Evolutionary conservation across 2,888 invertebrate genomes (phyloP), one percentile per base, ranked within the genome.

Genomic region (Pyrrhia umbra): DNA sequence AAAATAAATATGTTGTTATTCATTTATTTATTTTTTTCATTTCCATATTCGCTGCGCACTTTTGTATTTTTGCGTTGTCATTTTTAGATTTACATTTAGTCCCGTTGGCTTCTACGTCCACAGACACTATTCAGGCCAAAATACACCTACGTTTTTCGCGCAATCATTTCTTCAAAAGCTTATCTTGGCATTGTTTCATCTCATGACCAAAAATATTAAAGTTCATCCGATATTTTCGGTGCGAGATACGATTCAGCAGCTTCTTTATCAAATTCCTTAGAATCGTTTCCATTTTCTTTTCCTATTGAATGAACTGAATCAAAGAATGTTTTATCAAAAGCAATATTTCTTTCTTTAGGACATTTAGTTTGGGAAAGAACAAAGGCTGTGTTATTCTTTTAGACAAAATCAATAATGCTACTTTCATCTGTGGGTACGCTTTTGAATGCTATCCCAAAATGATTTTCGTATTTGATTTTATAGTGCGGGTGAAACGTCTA

Each of bases 191-290:
- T 57, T 54, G 23, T 43, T 2, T 30, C 21, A 58, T 40, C 27
- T 27, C 13, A 37, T 54, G 30, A 42, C 25, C 23, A 25, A 42
- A 46, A 63, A 34, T 49, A 20, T 45, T 15, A 50, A 55, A 51
- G 16, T 60, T 56, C 20, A 65, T 64, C 46, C 42, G 57, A 60
- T 65, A 64, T 56, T 56, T 50, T 30, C 21, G 25, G 9, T 49
- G 13, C 18, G n/a, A 30, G 30, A 18, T 20, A 37, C 47, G n/a
- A 21, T 37, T 49, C 30, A 5, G 8, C 15, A 30, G 13, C 20
- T 43, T 50, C 30, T 58, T 75, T 65, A 62, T 64, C 55, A 66
- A 56, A 58, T 61, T 42, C 9, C 20, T 39, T 37, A 15, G 9
- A 25, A 42, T 54, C 30, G 39, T 45, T 46, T 10, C 21, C 10